Percentiles rank a stretch among this genome's conserved stretches.
Evolutionary conservation across 2,888 invertebrate species (phyloP).

Genomic region (Cecidostiba fungosa): DNA sequence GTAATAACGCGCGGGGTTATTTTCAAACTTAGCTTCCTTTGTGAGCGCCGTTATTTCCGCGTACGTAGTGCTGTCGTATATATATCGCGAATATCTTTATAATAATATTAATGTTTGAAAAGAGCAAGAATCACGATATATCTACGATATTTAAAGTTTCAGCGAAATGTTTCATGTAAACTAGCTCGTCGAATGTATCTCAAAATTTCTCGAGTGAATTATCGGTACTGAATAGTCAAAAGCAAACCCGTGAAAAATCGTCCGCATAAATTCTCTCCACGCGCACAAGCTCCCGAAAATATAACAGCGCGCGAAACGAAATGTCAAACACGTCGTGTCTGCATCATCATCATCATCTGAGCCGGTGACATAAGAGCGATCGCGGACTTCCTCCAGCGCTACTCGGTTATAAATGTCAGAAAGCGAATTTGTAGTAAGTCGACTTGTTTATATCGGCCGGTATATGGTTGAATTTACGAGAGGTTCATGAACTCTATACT

Average conservation of each 20-base stretch:
- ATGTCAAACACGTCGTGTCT: neutral
- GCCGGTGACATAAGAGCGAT: neutral
- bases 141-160: too few species aligned
- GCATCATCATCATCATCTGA: neutral
- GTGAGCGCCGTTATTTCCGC: slow-evolving; percentile 2
- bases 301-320: neutral
- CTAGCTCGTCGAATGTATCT: too few species aligned
- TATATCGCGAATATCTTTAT: neutral
- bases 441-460: neutral
- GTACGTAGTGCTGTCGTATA: neutral
- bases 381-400: neutral
- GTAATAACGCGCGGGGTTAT: slow-evolving; percentile 43
- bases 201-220: too few species aligned
- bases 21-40: slow-evolving; percentile 26
- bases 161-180: too few species aligned
- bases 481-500: neutral
- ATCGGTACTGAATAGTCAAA: neutral
- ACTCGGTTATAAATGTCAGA: neutral
- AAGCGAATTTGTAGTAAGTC: too few species aligned
- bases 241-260: neutral
- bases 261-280: neutral
- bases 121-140: too few species aligned
- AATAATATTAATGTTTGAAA: too few species aligned
- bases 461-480: neutral
- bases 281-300: neutral